Percentiles rank a stretch among this genome's conserved stretches.
Conservation (phyloP, 2,113 vertebrate genomes). For the Rhombomys opimus region DNA sequence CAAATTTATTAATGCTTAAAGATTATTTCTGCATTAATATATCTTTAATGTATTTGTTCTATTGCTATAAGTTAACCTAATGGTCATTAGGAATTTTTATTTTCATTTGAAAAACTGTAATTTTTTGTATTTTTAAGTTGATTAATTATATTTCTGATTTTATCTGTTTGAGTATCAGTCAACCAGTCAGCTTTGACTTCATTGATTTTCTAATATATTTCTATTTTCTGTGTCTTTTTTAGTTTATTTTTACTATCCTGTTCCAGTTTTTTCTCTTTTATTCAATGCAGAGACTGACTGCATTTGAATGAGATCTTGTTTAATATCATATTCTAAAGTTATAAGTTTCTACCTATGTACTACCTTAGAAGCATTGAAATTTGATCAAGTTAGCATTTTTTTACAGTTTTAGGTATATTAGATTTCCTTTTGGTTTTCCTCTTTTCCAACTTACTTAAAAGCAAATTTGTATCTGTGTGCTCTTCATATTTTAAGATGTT, state of each 20-base stretch:
- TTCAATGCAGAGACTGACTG: background rate
- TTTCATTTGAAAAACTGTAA: background rate
- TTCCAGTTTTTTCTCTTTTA: background rate
- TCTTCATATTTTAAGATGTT: background rate
- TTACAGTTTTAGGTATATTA: background rate
- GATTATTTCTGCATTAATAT: background rate
- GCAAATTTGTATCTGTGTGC: background rate
- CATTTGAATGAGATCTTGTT: background rate
- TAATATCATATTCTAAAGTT: background rate
- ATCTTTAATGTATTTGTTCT: slow-evolving; percentile 5
- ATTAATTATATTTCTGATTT: background rate
- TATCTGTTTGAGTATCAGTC: background rate
- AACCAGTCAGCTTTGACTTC: background rate
- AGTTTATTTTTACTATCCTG: background rate
- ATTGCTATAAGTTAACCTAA: background rate
- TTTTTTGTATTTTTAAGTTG: background rate
- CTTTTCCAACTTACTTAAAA: background rate
- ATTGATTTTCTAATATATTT: background rate
- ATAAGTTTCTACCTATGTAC: background rate
- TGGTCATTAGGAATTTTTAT: background rate
- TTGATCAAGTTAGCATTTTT: background rate
- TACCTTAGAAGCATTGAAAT: background rate
- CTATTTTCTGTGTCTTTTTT: background rate
- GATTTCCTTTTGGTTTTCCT: background rate
- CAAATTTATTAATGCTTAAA: background rate